Evolutionary conservation across 2,888 invertebrate species (phyloP).

Genomic region (Trisateles emortualis): DNA sequence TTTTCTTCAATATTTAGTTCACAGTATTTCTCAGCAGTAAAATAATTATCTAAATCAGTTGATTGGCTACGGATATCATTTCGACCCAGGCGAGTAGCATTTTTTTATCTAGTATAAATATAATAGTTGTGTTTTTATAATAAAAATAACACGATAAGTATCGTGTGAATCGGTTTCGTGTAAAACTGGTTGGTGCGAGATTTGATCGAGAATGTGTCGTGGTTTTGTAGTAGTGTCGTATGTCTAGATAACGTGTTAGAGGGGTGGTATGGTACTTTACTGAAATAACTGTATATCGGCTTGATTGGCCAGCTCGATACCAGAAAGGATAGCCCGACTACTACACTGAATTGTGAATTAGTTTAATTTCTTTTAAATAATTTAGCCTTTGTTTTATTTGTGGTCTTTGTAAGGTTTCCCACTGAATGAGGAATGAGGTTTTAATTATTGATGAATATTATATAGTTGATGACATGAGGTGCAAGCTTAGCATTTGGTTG

Average conservation of each 20-base stretch:
- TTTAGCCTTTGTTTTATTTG: conserved; percentile 8
- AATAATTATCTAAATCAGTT: conserved; percentile 48
- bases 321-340: conserved; percentile 26
- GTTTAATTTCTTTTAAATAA: conserved; percentile 38
- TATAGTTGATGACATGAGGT: not conserved
- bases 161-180: conserved; percentile 39
- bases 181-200: conserved; percentile 27
- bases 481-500: too few species aligned
- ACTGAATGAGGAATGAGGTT: not conserved
- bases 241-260: conserved; percentile 45
- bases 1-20: conserved; percentile 29
- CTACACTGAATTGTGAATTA: conserved; percentile 26
- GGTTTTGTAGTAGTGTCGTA: conserved; percentile 27
- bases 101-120: conserved; percentile 32
- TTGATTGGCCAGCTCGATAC: conserved; percentile 40
- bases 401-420: not conserved
- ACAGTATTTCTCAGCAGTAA: conserved; percentile 37
- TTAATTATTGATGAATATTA: not conserved
- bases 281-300: conserved; percentile 59
- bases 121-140: conserved; percentile 25
- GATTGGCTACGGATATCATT: conserved; percentile 37
- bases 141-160: conserved; percentile 28
- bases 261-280: conserved; percentile 56
- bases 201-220: conserved; percentile 24
- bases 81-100: conserved; percentile 33